Evolutionary conservation across 2,113 vertebrate species (phyloP).

Genomic region (Oceanodroma tethys): DNA sequence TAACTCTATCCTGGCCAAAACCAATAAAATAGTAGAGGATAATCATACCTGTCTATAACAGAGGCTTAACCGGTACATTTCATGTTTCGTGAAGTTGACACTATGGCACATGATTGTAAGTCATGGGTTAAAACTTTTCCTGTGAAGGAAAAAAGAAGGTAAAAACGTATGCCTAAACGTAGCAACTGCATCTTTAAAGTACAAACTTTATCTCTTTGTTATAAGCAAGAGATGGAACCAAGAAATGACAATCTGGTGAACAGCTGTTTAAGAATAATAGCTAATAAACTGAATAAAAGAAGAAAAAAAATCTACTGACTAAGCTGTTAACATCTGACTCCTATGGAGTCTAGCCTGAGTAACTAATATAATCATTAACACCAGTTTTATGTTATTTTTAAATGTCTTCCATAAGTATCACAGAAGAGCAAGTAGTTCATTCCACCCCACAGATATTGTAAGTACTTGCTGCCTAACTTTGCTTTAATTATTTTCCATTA

Average conservation of each 20-base stretch:
- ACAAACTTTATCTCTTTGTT: neutral
- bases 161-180: neutral
- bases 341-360: neutral
- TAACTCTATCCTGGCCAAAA: neutral
- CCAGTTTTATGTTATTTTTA: neutral
- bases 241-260: neutral
- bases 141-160: neutral
- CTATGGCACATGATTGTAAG: neutral
- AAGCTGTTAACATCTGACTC: neutral
- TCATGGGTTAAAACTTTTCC: neutral
- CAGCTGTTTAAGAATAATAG: neutral
- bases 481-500: neutral
- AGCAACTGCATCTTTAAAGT: neutral
- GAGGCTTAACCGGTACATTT: neutral
- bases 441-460: neutral
- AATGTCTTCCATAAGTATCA: neutral
- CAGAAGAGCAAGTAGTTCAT: neutral
- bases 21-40: neutral
- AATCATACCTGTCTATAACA: neutral
- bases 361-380: neutral
- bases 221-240: neutral
- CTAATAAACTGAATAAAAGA: neutral
- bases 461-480: neutral
- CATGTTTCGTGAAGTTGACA: neutral
- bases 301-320: neutral